phyloP scores from a whole-genome alignment of 2,797 vertebrate genomes.

The Sebastes cheni region DNA sequence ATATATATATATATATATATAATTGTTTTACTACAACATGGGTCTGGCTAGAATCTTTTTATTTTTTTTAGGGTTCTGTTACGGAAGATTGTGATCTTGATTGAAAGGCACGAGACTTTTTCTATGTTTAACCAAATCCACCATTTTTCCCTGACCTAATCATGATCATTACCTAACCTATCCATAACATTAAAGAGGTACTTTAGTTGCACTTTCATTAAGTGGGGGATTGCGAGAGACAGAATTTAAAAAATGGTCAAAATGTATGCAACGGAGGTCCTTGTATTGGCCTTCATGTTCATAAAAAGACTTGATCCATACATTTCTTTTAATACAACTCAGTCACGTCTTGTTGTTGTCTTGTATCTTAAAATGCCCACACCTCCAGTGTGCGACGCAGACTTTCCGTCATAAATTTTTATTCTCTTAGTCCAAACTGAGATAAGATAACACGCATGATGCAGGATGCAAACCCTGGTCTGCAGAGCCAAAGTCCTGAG shows the following conservation, averaged over 20 bases:
- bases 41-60: too few species aligned
- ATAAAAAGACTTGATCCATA: background rate
- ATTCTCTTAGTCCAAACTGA: background rate
- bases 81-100: too few species aligned
- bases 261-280: background rate
- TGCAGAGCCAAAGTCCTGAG: background rate
- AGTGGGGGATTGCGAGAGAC: background rate
- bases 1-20: too few species aligned
- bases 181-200: background rate
- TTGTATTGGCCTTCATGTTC: background rate
- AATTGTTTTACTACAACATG: too few species aligned
- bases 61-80: too few species aligned
- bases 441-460: background rate
- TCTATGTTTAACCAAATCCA: background rate
- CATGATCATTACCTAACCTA: background rate
- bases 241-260: background rate
- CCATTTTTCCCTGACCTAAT: background rate
- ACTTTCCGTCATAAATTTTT: background rate
- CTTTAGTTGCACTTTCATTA: background rate
- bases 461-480: background rate
- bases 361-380: background rate
- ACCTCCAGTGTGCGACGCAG: background rate
- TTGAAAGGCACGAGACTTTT: background rate
- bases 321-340: background rate
- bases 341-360: background rate